Conservation (phyloP, 2,113 vertebrate genomes). For the Sorex araneus region DNA sequence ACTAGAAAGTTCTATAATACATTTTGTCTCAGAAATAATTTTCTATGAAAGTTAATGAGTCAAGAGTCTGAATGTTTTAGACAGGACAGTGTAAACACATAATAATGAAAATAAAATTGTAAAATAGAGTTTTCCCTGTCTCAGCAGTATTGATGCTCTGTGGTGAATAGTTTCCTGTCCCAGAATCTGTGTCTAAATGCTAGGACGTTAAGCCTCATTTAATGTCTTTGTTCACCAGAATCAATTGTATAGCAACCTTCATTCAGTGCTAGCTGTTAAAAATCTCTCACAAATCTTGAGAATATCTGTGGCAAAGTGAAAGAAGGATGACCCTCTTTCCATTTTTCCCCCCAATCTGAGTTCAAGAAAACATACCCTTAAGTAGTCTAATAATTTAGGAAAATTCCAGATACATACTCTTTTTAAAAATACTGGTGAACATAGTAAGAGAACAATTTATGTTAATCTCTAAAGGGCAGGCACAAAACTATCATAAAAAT, state of each 20-base stretch:
- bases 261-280: not conserved
- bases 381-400: not conserved
- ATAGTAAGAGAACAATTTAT: not conserved
- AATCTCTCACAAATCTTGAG: not conserved
- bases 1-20: not conserved
- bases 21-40: not conserved
- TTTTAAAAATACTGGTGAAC: conserved; percentile 25
- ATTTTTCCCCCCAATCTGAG: not conserved
- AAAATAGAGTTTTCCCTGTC: not conserved
- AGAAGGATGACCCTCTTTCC: not conserved
- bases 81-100: not conserved
- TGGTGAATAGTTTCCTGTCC: not conserved
- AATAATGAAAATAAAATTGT: conserved; percentile 8
- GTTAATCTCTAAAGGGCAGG: not conserved
- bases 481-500: not conserved
- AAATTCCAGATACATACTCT: not conserved
- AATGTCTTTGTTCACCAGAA: not conserved
- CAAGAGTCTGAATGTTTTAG: not conserved
- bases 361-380: not conserved
- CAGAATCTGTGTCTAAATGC: not conserved
- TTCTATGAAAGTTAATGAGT: conserved; percentile 9
- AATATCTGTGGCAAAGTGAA: not conserved
- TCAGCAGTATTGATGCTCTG: not conserved
- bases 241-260: not conserved
- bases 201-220: too few species aligned